These are phyloP conservation scores for Rhinopomastus cyanomelas DNA, from an alignment of 2,113 vertebrate species.

Conservation along the genomic window DNA sequence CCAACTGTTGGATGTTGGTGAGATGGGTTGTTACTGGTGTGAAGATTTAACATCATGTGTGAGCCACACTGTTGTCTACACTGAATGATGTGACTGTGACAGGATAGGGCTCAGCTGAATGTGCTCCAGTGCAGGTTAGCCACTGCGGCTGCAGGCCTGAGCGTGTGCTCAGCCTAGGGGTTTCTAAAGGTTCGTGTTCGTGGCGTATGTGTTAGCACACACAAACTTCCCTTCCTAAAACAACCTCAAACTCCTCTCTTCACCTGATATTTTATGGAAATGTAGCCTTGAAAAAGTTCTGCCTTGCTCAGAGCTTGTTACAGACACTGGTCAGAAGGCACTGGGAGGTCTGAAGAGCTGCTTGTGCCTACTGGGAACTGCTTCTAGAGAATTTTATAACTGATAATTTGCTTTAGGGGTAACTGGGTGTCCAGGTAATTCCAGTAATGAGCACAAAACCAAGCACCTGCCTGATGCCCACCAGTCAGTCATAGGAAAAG, in stretches of 20 bases:
- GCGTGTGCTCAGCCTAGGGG: neutral
- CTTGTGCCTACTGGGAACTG: neutral
- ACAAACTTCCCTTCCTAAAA: neutral
- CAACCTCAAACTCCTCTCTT: neutral
- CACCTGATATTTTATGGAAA: neutral
- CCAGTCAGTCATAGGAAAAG: neutral
- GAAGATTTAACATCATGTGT: neutral
- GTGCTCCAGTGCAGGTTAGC: neutral
- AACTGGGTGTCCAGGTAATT: neutral
- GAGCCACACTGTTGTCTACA: neutral
- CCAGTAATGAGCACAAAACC: neutral
- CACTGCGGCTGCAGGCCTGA: too few relatives aligned
- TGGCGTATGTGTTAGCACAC: neutral
- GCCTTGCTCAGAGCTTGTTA: rapidly evolving
- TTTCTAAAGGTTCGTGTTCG: neutral
- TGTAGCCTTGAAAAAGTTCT: neutral
- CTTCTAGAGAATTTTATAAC: neutral
- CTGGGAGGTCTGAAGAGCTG: neutral
- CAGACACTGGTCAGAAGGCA: neutral
- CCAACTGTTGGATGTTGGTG: neutral
- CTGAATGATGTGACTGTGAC: neutral
- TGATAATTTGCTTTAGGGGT: neutral
- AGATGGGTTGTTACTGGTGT: neutral
- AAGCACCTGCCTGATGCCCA: neutral
- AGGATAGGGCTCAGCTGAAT: neutral